Base-by-base conservation (phyloP, 2,797 vertebrate genomes). In the Crocodylus rhombifer region DNA sequence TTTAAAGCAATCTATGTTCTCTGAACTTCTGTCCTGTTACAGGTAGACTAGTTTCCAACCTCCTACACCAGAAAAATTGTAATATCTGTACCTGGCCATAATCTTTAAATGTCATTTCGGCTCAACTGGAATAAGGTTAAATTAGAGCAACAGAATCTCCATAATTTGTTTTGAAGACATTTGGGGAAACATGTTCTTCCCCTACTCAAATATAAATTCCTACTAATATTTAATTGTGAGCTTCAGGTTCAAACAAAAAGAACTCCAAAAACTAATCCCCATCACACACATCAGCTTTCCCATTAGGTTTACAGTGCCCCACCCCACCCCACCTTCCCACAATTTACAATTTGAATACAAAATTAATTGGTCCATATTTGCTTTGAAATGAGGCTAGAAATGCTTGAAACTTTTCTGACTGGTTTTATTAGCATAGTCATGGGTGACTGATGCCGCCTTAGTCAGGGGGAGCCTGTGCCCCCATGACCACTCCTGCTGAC, bases 381-480 rank as follows among this genome's bases (percentile, higher is more conserved):
- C 80, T 94, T 92, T 93, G 77, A 96, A 92, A 56, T 75, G 21
- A 88, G 77, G 73, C 69, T 36, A 88, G 83, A 71, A 16, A 14
- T 6, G 67, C 62, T 86, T 82, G 83, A 83, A 79, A 92, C 91
- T 95, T 20, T 91, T 78, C 84, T 17, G 56, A 42, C 0, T 61
- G 58, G 86, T 78, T 80, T 62, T 86, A 85, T 95, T 95, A 94
- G 62, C 14, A 57, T 28, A 51, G 14, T 51, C 42, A 51, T 51
- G 42, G 42, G 42, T 51, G 42, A 51, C 10, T 51, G 42, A 51
- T 42, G 7, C 42, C 8, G 9, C 42, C 42, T 42, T 42, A 42
- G 42, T 42, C 8, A 42, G 9, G 42, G 42, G 42, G 9, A 42
- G 7, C 42, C 9, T 3, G 7, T 51, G 42, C 42, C 9, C 42